Conservation (phyloP, 2,888 invertebrate genomes). For the Amphipyra tragopoginis region DNA sequence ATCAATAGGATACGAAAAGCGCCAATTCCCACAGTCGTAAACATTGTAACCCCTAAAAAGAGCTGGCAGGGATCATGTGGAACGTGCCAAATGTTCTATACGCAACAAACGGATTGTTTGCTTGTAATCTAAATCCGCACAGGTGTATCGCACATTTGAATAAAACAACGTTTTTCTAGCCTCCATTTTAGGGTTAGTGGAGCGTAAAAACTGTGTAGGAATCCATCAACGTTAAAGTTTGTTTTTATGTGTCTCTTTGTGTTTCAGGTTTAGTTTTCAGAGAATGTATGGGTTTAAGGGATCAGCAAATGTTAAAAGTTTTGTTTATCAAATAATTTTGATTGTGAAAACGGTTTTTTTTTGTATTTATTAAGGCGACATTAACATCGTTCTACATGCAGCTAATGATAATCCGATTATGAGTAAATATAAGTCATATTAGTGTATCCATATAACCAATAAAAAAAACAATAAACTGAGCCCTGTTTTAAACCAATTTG, state of each 20-base stretch:
- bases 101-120: slow-evolving; percentile 59
- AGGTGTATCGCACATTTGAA: slow-evolving; percentile 56
- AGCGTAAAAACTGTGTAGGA: slow-evolving; percentile 36
- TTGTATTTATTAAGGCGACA: too few species aligned
- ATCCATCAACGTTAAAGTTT: slow-evolving; percentile 36
- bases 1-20: slow-evolving; percentile 28
- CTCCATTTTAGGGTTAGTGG: slow-evolving; percentile 45
- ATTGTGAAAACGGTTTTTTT: too few species aligned
- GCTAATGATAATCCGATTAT: too few species aligned
- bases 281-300: too few species aligned
- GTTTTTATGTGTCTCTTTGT: slow-evolving; percentile 23
- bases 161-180: slow-evolving; percentile 55
- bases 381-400: too few species aligned
- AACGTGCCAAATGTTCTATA: slow-evolving; percentile 49
- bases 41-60: slow-evolving; percentile 43
- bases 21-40: slow-evolving; percentile 20
- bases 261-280: not conserved
- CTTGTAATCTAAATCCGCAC: slow-evolving; percentile 58
- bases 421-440: too few species aligned
- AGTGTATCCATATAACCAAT: too few species aligned
- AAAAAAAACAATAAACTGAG: too few species aligned
- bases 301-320: too few species aligned
- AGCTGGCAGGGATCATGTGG: slow-evolving; percentile 37
- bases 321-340: too few species aligned
- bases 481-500: too few species aligned